These are phyloP conservation scores for Dascyllus trimaculatus DNA, from an alignment of 2,113 vertebrate genomes.

Conservation along the genomic window DNA sequence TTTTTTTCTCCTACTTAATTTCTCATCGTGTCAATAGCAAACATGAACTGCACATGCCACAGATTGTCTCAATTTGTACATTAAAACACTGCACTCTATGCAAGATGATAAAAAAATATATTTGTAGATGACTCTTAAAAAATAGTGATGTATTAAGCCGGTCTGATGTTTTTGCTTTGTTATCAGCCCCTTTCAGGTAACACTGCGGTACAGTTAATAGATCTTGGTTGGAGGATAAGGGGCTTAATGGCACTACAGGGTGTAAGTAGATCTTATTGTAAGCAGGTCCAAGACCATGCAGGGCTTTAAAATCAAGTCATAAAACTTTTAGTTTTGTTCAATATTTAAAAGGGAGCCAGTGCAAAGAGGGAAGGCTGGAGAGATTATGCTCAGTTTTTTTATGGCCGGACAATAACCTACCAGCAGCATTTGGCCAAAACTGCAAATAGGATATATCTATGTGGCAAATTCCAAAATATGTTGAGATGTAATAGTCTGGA, in stretches of 20 bases:
- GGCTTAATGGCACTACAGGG: slow-evolving; percentile 24
- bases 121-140: slow-evolving; percentile 2
- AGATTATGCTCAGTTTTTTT: slow-evolving; percentile 4
- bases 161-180: neutral
- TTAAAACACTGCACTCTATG: neutral
- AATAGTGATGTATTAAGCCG: neutral
- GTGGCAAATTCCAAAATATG: slow-evolving; percentile 6
- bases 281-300: slow-evolving; percentile 1
- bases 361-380: neutral
- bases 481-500: slow-evolving; percentile 5
- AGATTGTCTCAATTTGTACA: neutral
- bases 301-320: slow-evolving; percentile 31
- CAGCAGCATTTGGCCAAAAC: neutral
- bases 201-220: slow-evolving; percentile 16
- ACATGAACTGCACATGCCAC: slow-evolving; percentile 1
- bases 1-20: neutral
- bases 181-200: slow-evolving; percentile 17
- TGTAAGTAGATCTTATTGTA: slow-evolving; percentile 28
- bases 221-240: slow-evolving; percentile 11
- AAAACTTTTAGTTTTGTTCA: slow-evolving; percentile 34
- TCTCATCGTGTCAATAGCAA: slow-evolving; percentile 24
- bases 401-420: slow-evolving; percentile 13
- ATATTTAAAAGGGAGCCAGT: slow-evolving; percentile 9
- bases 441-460: slow-evolving; percentile 7
- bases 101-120: neutral